Evolutionary conservation across 92 coral and sea anemone genomes (phyloP).

Genomic region (Actinostola sp.): DNA sequence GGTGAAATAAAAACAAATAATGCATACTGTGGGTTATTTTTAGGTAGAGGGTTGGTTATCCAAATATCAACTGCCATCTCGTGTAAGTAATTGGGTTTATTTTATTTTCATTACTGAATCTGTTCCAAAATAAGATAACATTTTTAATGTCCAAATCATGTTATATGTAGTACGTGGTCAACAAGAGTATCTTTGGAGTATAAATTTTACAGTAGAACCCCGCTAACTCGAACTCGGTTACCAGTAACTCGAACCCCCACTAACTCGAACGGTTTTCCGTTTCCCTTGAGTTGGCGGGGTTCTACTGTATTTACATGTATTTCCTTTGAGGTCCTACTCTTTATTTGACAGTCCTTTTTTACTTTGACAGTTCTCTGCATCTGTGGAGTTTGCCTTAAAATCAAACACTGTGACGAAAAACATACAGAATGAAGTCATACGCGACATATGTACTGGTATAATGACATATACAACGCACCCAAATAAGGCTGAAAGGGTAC

Average conservation of each 20-base stretch:
- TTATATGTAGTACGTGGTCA: too few relatives aligned
- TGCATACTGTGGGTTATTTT: not conserved
- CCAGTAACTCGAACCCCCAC: too few relatives aligned
- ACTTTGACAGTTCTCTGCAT: constrained; percentile 44
- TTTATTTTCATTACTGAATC: not conserved
- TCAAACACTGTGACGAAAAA: constrained; percentile 12
- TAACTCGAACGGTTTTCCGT: too few relatives aligned
- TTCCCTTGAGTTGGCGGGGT: too few relatives aligned
- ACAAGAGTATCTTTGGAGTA: too few relatives aligned
- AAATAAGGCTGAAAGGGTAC: constrained; percentile 24
- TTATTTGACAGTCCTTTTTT: too few relatives aligned
- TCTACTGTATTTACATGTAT: too few relatives aligned
- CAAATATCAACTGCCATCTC: constrained; percentile 26
- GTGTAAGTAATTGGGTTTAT: constrained; percentile 4
- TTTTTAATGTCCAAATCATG: too few relatives aligned
- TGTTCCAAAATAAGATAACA: too few relatives aligned
- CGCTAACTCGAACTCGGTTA: too few relatives aligned
- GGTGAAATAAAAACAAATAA: not conserved
- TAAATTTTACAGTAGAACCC: too few relatives aligned
- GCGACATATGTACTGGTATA: constrained; percentile 31
- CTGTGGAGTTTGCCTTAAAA: constrained; percentile 17
- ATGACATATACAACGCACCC: constrained; percentile 16
- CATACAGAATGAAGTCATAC: constrained; percentile 17
- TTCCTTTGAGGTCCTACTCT: too few relatives aligned
- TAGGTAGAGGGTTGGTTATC: constrained; percentile 14